A percentile compares a stretch with the other conserved stretches of the same genome.
phyloP scores from a whole-genome alignment of 2,113 vertebrate species.

The Sceloporus tristichus region DNA sequence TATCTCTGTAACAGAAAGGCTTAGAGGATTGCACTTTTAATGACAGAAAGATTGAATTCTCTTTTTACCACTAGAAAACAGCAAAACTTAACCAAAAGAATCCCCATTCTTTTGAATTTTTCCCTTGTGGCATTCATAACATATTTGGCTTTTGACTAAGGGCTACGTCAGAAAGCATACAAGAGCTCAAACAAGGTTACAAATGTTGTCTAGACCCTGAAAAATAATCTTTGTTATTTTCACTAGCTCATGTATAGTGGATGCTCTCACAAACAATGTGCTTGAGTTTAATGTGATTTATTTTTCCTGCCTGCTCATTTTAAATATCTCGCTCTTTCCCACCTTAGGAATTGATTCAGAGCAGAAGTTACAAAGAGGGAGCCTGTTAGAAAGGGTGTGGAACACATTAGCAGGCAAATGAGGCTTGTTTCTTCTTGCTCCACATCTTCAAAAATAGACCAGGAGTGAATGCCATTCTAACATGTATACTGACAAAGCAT shows the following conservation, averaged over 20 bases:
- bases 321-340: neutral
- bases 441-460: neutral
- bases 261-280: neutral
- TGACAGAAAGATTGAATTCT: slow-evolving; percentile 55
- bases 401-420: neutral
- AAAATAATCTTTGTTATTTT: slow-evolving; percentile 17
- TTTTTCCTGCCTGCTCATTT: slow-evolving; percentile 26
- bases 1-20: slow-evolving; percentile 58
- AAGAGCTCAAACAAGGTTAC: slow-evolving; percentile 31
- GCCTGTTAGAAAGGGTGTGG: neutral
- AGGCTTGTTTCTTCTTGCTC: neutral
- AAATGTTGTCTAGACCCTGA: slow-evolving; percentile 44
- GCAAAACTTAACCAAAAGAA: slow-evolving; percentile 55
- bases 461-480: neutral
- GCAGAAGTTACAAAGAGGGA: neutral
- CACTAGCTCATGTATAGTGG: neutral
- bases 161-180: slow-evolving; percentile 46
- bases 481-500: neutral
- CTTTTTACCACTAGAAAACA: slow-evolving; percentile 31
- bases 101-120: slow-evolving; percentile 11
- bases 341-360: neutral
- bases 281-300: slow-evolving; percentile 14
- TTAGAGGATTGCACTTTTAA: slow-evolving; percentile 45
- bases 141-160: slow-evolving; percentile 47
- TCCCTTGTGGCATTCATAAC: slow-evolving; percentile 23